Conservation (phyloP, 2,797 vertebrate species). For the Mormyrus hasselquistii region DNA sequence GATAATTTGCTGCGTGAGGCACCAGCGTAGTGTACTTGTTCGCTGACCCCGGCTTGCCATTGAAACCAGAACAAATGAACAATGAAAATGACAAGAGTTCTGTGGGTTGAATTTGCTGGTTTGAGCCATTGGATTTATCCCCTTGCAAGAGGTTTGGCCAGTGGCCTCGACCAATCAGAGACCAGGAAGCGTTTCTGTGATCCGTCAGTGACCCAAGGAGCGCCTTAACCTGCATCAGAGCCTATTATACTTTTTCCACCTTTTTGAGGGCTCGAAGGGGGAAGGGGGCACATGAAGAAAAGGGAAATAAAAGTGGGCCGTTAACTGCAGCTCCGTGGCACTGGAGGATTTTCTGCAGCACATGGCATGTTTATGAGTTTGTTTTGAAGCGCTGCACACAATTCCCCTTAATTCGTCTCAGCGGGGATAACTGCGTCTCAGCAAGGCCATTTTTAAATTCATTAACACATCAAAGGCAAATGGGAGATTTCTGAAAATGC, state of each 20-base stretch:
- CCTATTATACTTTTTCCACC: constrained; percentile 12
- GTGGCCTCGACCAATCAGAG: neutral
- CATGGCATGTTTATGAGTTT: constrained; percentile 61
- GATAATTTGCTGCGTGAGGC: neutral
- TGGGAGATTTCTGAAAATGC: constrained; percentile 30
- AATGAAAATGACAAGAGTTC: constrained; percentile 11
- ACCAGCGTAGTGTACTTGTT: neutral
- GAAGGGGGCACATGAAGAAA: neutral
- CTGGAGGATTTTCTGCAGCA: constrained; percentile 40
- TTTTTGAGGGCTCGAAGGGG: neutral
- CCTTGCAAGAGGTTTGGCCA: neutral
- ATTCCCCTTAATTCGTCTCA: constrained; percentile 46
- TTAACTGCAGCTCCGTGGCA: constrained; percentile 32
- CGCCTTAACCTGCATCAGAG: constrained; percentile 11
- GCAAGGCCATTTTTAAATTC: constrained; percentile 53
- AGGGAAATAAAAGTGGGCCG: constrained; percentile 25
- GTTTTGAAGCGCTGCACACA: constrained; percentile 54
- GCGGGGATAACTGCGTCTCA: constrained; percentile 47
- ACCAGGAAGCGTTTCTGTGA: neutral
- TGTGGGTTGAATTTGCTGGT: neutral
- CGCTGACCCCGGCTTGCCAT: neutral
- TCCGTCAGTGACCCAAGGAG: constrained; percentile 9
- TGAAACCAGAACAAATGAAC: constrained; percentile 20
- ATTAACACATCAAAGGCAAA: constrained; percentile 53
- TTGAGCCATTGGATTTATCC: neutral